Base-by-base conservation (phyloP, 2,888 invertebrate species). In the Agrotis puta region DNA sequence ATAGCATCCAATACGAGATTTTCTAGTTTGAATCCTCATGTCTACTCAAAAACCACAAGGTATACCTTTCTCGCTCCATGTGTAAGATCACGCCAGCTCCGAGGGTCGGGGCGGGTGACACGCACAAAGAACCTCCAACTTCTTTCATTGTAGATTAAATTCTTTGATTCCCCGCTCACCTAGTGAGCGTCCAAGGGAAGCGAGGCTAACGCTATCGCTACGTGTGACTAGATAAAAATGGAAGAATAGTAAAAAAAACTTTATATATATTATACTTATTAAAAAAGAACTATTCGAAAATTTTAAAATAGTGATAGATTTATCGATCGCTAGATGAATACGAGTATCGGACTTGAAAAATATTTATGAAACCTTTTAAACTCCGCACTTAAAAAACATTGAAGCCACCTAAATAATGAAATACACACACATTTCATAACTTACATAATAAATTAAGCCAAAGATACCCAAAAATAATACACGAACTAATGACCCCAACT, bases 131-230 rank as follows among this genome's bases (percentile, higher is more conserved):
- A 89, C 89, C 90, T 89, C 91, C 89, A 89, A 94, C 94, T 94
- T 95, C 95, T 95, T 95, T 94, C 93, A 94, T 93, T 94, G 94
- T 91, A 94, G 94, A 95, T 95, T 95, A 95, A 95, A 94, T 95
- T 95, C 94, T 95, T 95, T 94, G 91, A 93, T 93, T 92, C 91
- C 89, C 90, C 90, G 90, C 92, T 89, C 92, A 93, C 92, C 93
- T 94, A 86, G 83, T 48, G 14, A 22, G 3, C n/a, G 2, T 83
- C 88, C 91, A 90, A 27, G 65, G 54, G 0, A 73, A 61, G 75
- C 70, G 50, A 50, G 0, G 68, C 74, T 33, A 68, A 54, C 16
- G 63, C 72, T 69, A 51, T 22, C 16, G 63, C 72, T 69, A 51
- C 20, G 33, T 54, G 20, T 48, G 11, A 18, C n/a, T 61, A 2